phyloP scores from a whole-genome alignment of 2,888 invertebrate species.

The Rugalucina vietnamica region DNA sequence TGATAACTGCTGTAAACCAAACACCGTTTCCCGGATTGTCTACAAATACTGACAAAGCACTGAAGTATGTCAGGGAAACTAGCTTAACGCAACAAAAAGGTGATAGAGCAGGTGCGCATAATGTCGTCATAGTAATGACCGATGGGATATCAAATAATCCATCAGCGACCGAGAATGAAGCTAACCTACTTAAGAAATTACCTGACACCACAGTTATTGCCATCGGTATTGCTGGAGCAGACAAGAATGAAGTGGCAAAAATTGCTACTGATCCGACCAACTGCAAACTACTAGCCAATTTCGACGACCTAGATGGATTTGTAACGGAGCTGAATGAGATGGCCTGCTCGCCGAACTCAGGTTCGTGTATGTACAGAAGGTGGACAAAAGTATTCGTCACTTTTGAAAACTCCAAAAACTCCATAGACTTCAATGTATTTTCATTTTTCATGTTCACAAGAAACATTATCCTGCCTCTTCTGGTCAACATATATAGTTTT shows the following conservation, averaged over 20 bases:
- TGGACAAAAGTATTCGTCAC: too few relatives aligned
- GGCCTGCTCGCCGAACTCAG: too few relatives aligned
- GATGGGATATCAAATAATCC: conserved; percentile 64
- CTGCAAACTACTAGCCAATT: conserved; percentile 65
- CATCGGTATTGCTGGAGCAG: conserved; percentile 60
- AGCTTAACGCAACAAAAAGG: conserved; percentile 63
- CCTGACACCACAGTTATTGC: conserved; percentile 61
- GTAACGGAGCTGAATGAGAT: conserved; percentile 64
- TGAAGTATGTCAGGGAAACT: conserved; percentile 52
- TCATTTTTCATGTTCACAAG: too few relatives aligned
- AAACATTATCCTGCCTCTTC: too few relatives aligned
- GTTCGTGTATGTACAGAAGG: too few relatives aligned
- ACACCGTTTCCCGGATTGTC: conserved; percentile 58
- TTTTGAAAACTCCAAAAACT: too few relatives aligned
- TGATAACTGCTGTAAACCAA: conserved; percentile 56
- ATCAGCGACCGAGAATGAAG: conserved; percentile 49
- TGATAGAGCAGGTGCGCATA: conserved; percentile 53
- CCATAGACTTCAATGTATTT: too few relatives aligned
- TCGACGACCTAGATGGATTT: conserved; percentile 61
- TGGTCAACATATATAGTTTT: too few relatives aligned
- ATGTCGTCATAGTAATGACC: conserved; percentile 65
- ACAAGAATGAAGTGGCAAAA: conserved; percentile 56
- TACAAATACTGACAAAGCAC: conserved; percentile 65
- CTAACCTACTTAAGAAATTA: conserved; percentile 54
- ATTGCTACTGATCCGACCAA: conserved; percentile 68